Evolutionary conservation across 2,888 invertebrate species (phyloP), one percentile per base, ranked within the genome.

Genomic region (Bursaphelenchus okinawaensis): DNA sequence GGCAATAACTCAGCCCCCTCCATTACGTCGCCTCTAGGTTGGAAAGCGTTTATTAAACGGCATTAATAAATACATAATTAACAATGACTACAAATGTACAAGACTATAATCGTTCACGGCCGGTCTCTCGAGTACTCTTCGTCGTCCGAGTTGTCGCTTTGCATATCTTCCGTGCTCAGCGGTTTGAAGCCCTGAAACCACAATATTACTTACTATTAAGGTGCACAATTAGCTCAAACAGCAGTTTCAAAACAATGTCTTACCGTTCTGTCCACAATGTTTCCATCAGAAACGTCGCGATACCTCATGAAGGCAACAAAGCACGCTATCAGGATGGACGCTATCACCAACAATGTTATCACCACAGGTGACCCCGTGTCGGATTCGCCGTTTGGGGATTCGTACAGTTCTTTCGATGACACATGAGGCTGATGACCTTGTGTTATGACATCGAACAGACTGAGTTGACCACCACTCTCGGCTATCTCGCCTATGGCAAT

Each of bases 401-500:
- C 50, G 19, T 59, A 59, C 31, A 59, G 19, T 29, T 59, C 60
- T 20, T 20, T n/a, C 16, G 64, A 31, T 16, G 51, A n/a, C 27
- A 19, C 16, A 16, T 58, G 66, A 6, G 20, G 16, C 0, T 16
- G 12, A 7, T 51, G 24, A 8, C 58, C 63, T 9, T 68, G 66
- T 55, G 75, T 59, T n/a, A 65, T 9, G 26, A 74, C 54, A 16
- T 77, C 76, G 52, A 81, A 75, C 59, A 73, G 69, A 79, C 81
- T 81, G n/a, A 81, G 67, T 16, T 73, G 66, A 7, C 77, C 86
- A 77, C 86, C 87, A 0, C 89, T 89, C 78, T 88, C 86, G 22
- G 72, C 66, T 63, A 92, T 85, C 82, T 92, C 91, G 0, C 90
- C 91, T 0, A 92, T 89, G 83, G 89, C 92, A 8, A 91, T 87